These are phyloP conservation scores for Calyptommatus sinebrachiatus DNA, from an alignment of 2,113 vertebrate genomes.

Conservation along the genomic window DNA sequence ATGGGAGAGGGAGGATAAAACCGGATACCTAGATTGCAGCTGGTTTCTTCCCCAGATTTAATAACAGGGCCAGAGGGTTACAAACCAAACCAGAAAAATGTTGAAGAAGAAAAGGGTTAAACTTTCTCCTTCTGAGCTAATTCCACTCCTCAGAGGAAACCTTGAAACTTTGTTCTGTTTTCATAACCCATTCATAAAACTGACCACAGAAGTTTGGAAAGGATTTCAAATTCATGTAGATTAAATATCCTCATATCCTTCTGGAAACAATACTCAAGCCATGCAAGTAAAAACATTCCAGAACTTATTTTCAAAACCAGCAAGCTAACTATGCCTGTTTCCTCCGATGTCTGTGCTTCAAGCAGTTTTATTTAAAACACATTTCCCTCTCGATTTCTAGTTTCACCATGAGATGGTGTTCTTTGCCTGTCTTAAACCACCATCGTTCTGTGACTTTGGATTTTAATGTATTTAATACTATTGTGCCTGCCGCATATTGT, in stretches of 20 bases:
- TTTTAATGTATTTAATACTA: background rate
- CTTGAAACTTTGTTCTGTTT: background rate
- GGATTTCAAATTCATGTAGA: background rate
- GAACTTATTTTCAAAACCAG: background rate
- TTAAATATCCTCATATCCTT: background rate
- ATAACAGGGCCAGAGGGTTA: background rate
- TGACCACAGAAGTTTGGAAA: background rate
- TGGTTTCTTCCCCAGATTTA: background rate
- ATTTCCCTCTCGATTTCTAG: background rate
- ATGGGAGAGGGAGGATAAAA: background rate
- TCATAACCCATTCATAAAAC: background rate
- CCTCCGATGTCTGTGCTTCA: background rate
- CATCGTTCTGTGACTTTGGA: background rate
- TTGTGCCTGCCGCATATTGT: background rate
- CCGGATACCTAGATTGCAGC: background rate
- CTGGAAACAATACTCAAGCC: background rate
- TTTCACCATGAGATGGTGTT: constrained; percentile 25
- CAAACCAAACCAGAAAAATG: background rate
- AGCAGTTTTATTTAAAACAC: background rate
- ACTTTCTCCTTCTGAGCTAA: background rate
- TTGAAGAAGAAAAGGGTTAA: background rate
- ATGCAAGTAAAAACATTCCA: background rate
- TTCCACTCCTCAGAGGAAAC: background rate
- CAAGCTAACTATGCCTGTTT: background rate
- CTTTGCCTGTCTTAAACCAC: constrained; percentile 19